Conservation (phyloP, 1,140 invertebrate genomes). For the Sminthurinus signatus region DNA sequence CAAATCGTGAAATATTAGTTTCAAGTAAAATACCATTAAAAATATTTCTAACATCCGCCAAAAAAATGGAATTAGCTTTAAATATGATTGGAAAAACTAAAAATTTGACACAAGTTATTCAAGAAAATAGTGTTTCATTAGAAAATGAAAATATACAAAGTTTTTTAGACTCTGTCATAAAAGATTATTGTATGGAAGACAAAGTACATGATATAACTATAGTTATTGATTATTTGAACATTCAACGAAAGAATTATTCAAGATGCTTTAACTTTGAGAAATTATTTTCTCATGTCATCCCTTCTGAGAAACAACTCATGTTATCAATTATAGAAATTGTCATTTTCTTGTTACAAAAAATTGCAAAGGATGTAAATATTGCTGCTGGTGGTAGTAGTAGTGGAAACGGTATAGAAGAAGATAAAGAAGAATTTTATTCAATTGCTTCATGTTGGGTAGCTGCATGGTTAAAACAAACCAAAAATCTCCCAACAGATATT, state of each 20-base stretch:
- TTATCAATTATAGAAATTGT: not conserved
- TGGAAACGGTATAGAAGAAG: slow-evolving; percentile 1
- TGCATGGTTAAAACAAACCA: slow-evolving; percentile 28
- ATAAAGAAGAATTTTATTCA: slow-evolving; percentile 23
- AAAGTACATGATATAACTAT: not conserved
- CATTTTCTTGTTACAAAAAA: slow-evolving; percentile 1
- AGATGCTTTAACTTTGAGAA: not conserved
- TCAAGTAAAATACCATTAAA: slow-evolving; percentile 1
- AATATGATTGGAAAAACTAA: not conserved
- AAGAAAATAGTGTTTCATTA: slow-evolving; percentile 3
- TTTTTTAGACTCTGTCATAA: not conserved
- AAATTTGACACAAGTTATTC: not conserved
- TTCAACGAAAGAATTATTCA: slow-evolving; percentile 6
- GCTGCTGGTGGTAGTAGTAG: not conserved
- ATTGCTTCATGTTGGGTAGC: slow-evolving; percentile 35
- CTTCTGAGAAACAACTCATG: not conserved
- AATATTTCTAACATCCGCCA: not conserved
- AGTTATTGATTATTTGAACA: slow-evolving; percentile 1
- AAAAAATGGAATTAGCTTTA: not conserved
- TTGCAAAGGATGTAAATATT: not conserved
- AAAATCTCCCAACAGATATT: slow-evolving; percentile 9
- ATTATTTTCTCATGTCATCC: not conserved
- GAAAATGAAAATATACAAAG: not conserved
- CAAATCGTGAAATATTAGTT: not conserved
- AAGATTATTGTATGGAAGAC: not conserved